Conservation (phyloP, 2,113 vertebrate genomes). For the Silurus meridionalis region DNA sequence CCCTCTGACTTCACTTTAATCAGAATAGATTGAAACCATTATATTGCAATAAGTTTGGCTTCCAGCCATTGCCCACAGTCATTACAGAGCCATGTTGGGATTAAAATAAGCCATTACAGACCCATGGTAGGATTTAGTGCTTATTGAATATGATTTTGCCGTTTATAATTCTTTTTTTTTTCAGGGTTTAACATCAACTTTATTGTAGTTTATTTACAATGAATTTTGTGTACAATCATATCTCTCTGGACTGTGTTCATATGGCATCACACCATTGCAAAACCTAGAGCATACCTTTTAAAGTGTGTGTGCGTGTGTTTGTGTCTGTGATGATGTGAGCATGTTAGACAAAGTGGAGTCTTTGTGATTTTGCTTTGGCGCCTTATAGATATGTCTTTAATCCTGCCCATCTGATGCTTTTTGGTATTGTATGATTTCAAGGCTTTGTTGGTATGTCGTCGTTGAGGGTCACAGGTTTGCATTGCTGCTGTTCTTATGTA, state of each 20-base stretch:
- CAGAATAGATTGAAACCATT: slow-evolving; percentile 48
- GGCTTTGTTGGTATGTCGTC: slow-evolving; percentile 68
- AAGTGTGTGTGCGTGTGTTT: slow-evolving; percentile 37
- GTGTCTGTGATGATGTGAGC: slow-evolving; percentile 45
- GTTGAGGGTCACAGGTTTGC: slow-evolving; percentile 52
- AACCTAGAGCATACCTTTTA: slow-evolving; percentile 34
- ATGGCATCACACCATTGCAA: slow-evolving; percentile 53
- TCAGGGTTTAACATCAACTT: background rate
- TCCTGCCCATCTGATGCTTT: slow-evolving; percentile 76
- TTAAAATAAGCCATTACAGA: slow-evolving; percentile 51
- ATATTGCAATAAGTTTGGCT: slow-evolving; percentile 54
- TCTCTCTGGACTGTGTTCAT: slow-evolving; percentile 42
- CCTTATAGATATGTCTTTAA: slow-evolving; percentile 76
- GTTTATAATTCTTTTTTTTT: background rate
- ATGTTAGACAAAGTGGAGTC: slow-evolving; percentile 65
- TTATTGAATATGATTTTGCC: slow-evolving; percentile 18
- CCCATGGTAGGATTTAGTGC: slow-evolving; percentile 56
- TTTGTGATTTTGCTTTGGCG: slow-evolving; percentile 73
- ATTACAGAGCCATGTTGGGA: slow-evolving; percentile 60
- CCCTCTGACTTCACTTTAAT: slow-evolving; percentile 60
- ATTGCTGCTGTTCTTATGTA: slow-evolving; percentile 64
- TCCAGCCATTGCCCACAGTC: slow-evolving; percentile 54
- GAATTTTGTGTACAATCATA: background rate
- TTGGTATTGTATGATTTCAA: slow-evolving; percentile 52
- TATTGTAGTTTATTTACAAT: slow-evolving; percentile 6